Base-by-base conservation (phyloP, 2,888 invertebrate genomes). In the Athetis lepigone region DNA sequence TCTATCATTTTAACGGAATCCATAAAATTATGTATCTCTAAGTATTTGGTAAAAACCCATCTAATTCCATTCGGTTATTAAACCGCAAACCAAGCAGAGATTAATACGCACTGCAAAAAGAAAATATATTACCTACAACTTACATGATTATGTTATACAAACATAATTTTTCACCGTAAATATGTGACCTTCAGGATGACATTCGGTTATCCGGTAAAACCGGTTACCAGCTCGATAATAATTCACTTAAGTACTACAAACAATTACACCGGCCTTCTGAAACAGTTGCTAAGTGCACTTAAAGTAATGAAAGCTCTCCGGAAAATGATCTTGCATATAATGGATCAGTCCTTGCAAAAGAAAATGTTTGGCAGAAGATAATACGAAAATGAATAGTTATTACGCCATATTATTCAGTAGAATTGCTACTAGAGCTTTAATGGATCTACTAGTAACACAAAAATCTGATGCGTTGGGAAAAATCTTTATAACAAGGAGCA, bases 201-300 rank as follows among this genome's bases (percentile, higher is more conserved):
- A 40, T 65, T 65, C n/a, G 2, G 45, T 37, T 50, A 51, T 65
- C 73, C 73, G 56, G 50, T 56, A 72, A 56, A 65, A 45, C 49
- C 72, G 45, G 65, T 70, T 27, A 21, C 18, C 2, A 50, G 50
- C 45, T 50, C 21, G 50, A 70, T 50, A 43, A 25, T 42, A 63
- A 33, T 37, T 23, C 37, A 11, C 8, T 51, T 43, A 27, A 19
- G 9, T 23, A 21, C 25, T 25, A 47, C 16, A 9, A 13, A 62
- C 18, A 25, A 25, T n/a, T 33, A 36, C 40, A 39, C 50, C n/a
- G 25, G 21, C 19, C 21, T 70, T 46, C 18, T 25, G 16, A 49
- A 45, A 25, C 33, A 4, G 33, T 61, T 50, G 21, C 45, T 8
- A 27, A 27, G 27, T 70, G 50, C 71, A 66, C 47, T 46, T 36